Percentiles rank a stretch among this genome's conserved stretches.
These are phyloP conservation scores for Prochilodus magdalenae DNA, from an alignment of 2,113 vertebrate species.

Conservation along the genomic window DNA sequence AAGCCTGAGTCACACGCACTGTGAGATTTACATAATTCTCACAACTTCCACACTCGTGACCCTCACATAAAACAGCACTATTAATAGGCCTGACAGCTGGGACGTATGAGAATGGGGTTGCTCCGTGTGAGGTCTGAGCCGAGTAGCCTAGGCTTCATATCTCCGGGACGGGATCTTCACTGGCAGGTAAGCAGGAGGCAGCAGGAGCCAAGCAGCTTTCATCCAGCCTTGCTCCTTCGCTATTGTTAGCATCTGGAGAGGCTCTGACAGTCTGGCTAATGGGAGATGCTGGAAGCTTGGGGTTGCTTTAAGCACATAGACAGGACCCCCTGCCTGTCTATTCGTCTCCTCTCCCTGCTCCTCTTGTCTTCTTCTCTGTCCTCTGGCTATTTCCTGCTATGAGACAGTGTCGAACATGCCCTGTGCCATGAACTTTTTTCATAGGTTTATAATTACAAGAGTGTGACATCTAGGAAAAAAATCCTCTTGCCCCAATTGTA, in stretches of 20 bases:
- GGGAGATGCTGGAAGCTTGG: constrained; percentile 31
- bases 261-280: constrained; percentile 51
- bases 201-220: not conserved
- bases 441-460: constrained; percentile 14
- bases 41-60: constrained; percentile 4
- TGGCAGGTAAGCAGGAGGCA: not conserved
- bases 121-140: not conserved
- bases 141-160: constrained; percentile 9
- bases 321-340: constrained; percentile 21
- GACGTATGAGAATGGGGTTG: not conserved
- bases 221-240: constrained; percentile 26
- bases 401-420: not conserved
- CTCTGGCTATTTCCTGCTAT: not conserved
- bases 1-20: constrained; percentile 34
- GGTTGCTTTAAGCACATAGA: constrained; percentile 13
- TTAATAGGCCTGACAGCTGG: constrained; percentile 22
- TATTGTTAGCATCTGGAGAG: constrained; percentile 49
- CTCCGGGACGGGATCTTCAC: not conserved
- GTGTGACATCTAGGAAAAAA: not conserved
- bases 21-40: constrained; percentile 41
- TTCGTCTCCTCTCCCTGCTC: no score
- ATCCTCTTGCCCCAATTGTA: no score
- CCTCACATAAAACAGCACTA: constrained; percentile 24
- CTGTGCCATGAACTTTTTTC: not conserved
- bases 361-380: not conserved